Base-by-base conservation (phyloP, 1,140 invertebrate species). In the Lycorma delicatula region DNA sequence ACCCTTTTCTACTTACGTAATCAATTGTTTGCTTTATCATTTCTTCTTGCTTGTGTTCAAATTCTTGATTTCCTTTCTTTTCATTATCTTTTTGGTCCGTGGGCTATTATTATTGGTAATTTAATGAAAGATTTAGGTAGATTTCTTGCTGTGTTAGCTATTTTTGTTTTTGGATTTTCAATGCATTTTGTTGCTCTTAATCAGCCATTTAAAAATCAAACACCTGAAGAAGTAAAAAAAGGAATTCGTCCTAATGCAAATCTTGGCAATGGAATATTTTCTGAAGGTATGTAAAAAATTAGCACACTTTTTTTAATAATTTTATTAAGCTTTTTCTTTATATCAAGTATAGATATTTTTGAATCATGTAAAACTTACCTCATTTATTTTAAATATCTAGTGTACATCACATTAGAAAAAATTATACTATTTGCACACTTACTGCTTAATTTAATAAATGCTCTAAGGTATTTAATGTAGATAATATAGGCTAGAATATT, bases 141-240 rank as follows among this genome's bases (percentile, higher is more conserved):
- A 61, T 99, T 99, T 75, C 78, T 99, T 54, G 95, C 96, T 22
- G 96, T 99, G 7, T 75, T 99, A 66, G 85, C 90, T 13, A 97
- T 99, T 72, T 99, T 99, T 74, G 91, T 99, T 60, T 89, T 96
- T 70, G 97, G 97, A 46, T 99, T 99, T 71, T 97, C 96, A 0
- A 91, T 98, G 82, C 91, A 97, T 67, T 89, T 99, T 46, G 89
- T 96, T 12, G 93, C 94, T 1, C 75, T 97, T 27, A 97, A 97
- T 78, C 93, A 97, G 69, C 92, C 93, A 0, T 89, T 95, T 70
- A 76, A 81, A 66, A 86, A 85, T 70, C 72, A 73, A 38, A 73
- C 74, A 31, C 69, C 73, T 3, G 67, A 77, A 63, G 75, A 85
- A 68, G 72, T 78, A 46, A 59, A 76, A 65, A 76, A 72, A 77